Base-by-base conservation (phyloP, 2,888 invertebrate species). In the Desoria tigrina region DNA sequence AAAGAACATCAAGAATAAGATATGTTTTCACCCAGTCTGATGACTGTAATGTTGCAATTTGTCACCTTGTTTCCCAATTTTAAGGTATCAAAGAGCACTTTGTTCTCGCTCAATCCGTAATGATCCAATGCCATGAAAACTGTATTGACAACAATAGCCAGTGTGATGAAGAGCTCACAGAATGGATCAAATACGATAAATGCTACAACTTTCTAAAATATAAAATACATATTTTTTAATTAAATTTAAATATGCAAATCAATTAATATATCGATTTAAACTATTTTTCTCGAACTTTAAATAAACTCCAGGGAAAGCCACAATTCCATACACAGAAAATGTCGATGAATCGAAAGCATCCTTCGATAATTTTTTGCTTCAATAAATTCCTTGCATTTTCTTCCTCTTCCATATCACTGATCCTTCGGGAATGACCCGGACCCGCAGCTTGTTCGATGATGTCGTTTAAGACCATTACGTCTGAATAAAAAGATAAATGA, bases 81-180 rank as follows among this genome's bases (percentile, higher is more conserved):
- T 80, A 94, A 85, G 74, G 90, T 71, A 14, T 58, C 16, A 27
- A 62, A 53, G 71, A 93, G 88, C 77, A 87, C 88, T 79, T 90
- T 88, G 81, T 92, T 92, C 39, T 75, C 65, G 11, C 74, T 68
- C 92, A 94, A 93, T 63, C 94, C 94, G 80, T 94, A 92, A 81
- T 94, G 94, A 81, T 96, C 95, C 82, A 92, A 85, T 62, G 95
- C 94, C 79, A 96, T 86, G 81, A 95, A 93, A 21, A 71, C 84
- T 9, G 97, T 98, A 82, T 98, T 98, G 79, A 95, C 93, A 72
- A 97, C 92, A 83, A 98, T 98, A 83, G 96, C 97, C 67, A 98
- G 86, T 32, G 97, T 98, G 81, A 98, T 97, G 83, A 97, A 96
- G 77, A 98, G 85, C 81, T 98, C 98, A 77, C 96, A 93, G 82